Evolutionary conservation across 1,140 invertebrate species (phyloP).

Genomic region (Melipona quadrifasciata): DNA sequence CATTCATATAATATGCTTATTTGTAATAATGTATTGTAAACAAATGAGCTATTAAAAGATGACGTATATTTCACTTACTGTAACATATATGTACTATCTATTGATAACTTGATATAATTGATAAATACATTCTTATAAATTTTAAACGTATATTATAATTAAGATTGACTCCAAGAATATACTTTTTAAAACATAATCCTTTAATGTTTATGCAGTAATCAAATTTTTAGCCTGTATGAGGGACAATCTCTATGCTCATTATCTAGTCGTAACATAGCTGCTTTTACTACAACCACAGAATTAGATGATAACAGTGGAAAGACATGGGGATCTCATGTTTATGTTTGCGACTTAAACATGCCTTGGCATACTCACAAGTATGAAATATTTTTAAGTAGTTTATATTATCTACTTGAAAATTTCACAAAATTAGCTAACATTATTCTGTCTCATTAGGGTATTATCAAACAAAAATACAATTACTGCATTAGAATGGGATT

Average conservation of each 20-base stretch:
- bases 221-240: slow-evolving; percentile 79
- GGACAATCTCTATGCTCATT: slow-evolving; percentile 85
- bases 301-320: slow-evolving; percentile 85
- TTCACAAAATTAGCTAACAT: slow-evolving; percentile 26
- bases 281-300: slow-evolving; percentile 89
- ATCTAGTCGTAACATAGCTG: slow-evolving; percentile 90
- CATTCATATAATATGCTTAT: neutral
- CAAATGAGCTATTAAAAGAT: neutral
- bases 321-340: slow-evolving; percentile 90
- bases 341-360: slow-evolving; percentile 92
- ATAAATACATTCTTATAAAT: neutral
- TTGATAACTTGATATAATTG: neutral
- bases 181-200: slow-evolving; percentile 26
- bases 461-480: slow-evolving; percentile 84
- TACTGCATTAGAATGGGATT: slow-evolving; percentile 92
- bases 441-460: slow-evolving; percentile 76
- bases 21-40: neutral
- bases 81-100: neutral
- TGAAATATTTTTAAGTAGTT: slow-evolving; percentile 61
- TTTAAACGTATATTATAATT: neutral
- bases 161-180: neutral
- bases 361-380: slow-evolving; percentile 92
- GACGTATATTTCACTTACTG: neutral
- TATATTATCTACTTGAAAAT: slow-evolving; percentile 10
- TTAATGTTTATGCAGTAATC: slow-evolving; percentile 17